Evolutionary conservation across 2,113 vertebrate genomes (phyloP), one percentile per base, ranked within the genome.

Genomic region (Geococcyx californianus): DNA sequence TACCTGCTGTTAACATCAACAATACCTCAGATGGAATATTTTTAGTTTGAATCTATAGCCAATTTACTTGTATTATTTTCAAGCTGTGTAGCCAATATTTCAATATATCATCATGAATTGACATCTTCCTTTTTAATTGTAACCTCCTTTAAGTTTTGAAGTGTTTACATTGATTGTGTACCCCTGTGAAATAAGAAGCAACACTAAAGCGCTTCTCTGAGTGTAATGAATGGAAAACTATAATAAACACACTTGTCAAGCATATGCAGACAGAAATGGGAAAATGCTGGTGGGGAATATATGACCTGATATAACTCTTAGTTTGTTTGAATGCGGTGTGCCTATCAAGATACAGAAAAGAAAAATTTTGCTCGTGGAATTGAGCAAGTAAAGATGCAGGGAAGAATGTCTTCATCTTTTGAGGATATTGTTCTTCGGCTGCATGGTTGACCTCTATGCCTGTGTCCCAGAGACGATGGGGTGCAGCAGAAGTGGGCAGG

Each of bases 101-200:
- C 69, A 42, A 44, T 66, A 77, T 70, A 74, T 72, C 24, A 18
- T 73, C n/a, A 18, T 13, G 60, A 93, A 91, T 24, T 11, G 73
- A 92, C 66, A 26, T 72, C 85, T 83, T 88, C 72, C 55, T 85
- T 84, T 88, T 94, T 84, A 93, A 96, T 95, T 88, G 68, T 60
- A 84, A 63, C 55, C 45, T 89, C 66, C 70, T 76, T 64, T 84
- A 75, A 54, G 52, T 93, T 93, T 78, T 1, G 8, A 74, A 89
- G 36, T 88, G 87, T 90, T 96, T 93, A 49, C 79, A 40, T 63
- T 88, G 85, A 55, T 90, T 75, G 79, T 42, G 68, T 44, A 88
- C 59, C 59, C 74, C 94, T 45, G 73, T 90, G 75, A 86, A 84
- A 77, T n/a, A 94, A 80, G 67, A 58, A 73, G 54, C 51, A 28